Evolutionary conservation across 2,888 invertebrate species (phyloP).

Genomic region (Megalurothrips usitatus): DNA sequence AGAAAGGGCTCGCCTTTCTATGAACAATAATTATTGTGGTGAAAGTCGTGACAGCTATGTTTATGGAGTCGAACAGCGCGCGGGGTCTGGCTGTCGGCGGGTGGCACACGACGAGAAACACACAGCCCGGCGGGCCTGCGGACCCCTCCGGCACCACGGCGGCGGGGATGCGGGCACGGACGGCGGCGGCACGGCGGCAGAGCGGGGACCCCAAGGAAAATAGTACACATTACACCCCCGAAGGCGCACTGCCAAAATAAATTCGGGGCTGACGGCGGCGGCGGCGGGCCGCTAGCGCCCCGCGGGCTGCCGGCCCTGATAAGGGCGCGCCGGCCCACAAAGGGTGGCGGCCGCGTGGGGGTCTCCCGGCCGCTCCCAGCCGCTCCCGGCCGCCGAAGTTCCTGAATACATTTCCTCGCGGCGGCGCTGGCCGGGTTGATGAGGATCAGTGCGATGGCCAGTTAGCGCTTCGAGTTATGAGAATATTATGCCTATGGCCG

Average conservation of each 20-base stretch:
- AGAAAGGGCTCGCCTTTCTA: no score
- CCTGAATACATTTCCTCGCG: neutral
- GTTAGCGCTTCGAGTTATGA: slow-evolving; percentile 19
- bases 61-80: no score
- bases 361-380: neutral
- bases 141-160: neutral
- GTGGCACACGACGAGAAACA: no score
- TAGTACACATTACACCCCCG: slow-evolving; percentile 9
- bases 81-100: no score
- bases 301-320: neutral
- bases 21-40: no score
- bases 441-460: slow-evolving; percentile 14
- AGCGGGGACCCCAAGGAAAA: neutral
- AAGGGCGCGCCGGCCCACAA: neutral
- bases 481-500: slow-evolving; percentile 19
- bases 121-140: no score
- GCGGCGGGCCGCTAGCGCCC: neutral
- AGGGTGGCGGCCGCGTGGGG: neutral
- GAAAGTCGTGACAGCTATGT: no score
- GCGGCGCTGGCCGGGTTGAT: neutral
- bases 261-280: no score
- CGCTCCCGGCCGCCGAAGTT: neutral
- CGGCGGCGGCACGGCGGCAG: neutral
- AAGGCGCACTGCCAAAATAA: slow-evolving; percentile 10
- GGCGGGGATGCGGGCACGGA: neutral